Base-by-base conservation (phyloP, 2,113 vertebrate species). In the Circaetus gallicus region DNA sequence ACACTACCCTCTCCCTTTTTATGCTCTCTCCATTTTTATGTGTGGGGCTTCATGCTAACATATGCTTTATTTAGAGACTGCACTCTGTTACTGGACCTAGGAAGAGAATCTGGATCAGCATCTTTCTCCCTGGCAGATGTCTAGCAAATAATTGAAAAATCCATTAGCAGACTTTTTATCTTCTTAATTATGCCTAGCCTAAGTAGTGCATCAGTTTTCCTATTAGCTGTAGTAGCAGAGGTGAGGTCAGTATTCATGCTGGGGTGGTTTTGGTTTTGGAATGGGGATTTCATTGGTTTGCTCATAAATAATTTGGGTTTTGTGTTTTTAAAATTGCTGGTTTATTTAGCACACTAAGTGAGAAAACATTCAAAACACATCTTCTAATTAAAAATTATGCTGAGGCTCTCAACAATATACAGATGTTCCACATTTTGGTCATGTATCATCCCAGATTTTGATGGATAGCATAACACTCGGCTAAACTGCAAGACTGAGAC, bases 301-400 rank as follows among this genome's bases (percentile, higher is more conserved):
- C 32, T 65, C 71, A 66, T 77, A 93, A 95, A 85, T 90, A 73
- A 90, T 72, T 52, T 62, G n/a, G 56, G 34, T 1, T 45, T 85
- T 73, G 13, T 86, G 32, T 53, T 95, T 83, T 88, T 32, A 32
- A 95, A 94, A 73, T 53, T 53, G 38, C 62, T 88, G 45, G 25
- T 70, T 96, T 94, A 93, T 89, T 95, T 89, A 89, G 47, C 55
- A 55, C 19, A 86, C 62, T 61, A 42, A 89, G 82, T 89, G 72
- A 93, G 82, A 90, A 96, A 89, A 90, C 29, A 86, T 81, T 86
- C 86, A 92, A 95, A 92, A 84, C 50, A 63, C 67, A 78, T 86
- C 52, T 94, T 86, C 47, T 43, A 94, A 89, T 95, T 97, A 89
- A 92, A 96, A 96, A 36, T 94, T 89, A 81, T 90, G 42, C 62